Percentiles rank a stretch among this genome's conserved stretches.
Evolutionary conservation across 2,797 vertebrate genomes (phyloP).

Genomic region (Phrynocephalus vlangalii): DNA sequence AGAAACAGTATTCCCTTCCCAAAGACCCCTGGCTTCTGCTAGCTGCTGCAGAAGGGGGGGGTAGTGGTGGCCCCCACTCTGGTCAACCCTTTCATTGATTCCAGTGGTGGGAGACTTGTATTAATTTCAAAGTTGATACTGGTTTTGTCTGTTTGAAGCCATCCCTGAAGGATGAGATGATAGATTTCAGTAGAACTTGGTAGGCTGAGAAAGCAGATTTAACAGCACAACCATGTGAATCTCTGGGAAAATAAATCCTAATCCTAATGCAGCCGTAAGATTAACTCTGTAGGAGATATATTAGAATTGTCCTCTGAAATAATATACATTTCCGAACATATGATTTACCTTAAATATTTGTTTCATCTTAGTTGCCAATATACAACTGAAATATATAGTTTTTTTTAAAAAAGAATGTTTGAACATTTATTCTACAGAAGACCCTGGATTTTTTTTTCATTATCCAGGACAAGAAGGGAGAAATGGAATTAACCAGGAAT

Average conservation of each 20-base stretch:
- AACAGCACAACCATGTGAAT: background rate
- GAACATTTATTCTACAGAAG: background rate
- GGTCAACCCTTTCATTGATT: background rate
- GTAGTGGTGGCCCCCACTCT: background rate
- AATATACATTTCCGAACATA: background rate
- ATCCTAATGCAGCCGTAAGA: background rate
- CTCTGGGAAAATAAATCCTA: background rate
- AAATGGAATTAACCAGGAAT: too few relatives aligned
- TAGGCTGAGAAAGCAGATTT: background rate
- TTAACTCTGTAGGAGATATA: background rate
- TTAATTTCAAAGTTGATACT: background rate
- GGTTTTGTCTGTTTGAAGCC: background rate
- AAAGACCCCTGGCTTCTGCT: background rate
- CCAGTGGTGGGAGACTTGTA: too few relatives aligned
- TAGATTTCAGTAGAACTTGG: background rate
- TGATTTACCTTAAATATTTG: background rate
- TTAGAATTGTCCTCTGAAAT: background rate
- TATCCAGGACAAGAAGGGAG: too few relatives aligned
- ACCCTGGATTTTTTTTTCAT: too few relatives aligned
- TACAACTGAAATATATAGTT: background rate
- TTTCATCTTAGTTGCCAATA: background rate
- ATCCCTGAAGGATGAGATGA: too few relatives aligned
- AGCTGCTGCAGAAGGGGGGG: background rate
- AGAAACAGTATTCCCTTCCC: background rate
- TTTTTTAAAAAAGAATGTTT: background rate